phyloP scores from a whole-genome alignment of 2,797 vertebrate species.

The Cephalopachus bancanus region DNA sequence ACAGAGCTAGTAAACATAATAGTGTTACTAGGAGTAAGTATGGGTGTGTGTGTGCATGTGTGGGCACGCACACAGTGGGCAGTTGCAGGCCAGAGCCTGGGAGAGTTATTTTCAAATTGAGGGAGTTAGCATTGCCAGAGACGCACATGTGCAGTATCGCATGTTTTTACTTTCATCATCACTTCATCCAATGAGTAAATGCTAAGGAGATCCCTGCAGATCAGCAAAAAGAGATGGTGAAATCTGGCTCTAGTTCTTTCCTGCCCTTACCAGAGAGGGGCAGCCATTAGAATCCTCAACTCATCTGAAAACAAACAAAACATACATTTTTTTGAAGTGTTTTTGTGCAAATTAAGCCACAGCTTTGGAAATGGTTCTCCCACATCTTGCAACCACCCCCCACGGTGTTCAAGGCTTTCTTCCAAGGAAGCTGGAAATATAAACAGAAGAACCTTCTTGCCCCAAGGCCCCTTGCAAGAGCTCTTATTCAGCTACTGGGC shows the following conservation, averaged over 20 bases:
- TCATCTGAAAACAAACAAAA: conserved; percentile 73
- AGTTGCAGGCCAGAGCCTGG: not conserved
- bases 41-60: not conserved
- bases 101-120: not conserved
- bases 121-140: not conserved
- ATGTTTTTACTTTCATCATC: conserved; percentile 18
- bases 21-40: not conserved
- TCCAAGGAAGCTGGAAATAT: conserved; percentile 61
- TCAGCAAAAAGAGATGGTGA: conserved; percentile 50
- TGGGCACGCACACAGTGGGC: not conserved
- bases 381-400: not conserved
- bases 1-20: conserved; percentile 61
- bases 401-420: not conserved
- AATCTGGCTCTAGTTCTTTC: conserved; percentile 58
- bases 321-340: not conserved
- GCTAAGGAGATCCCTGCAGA: conserved; percentile 45
- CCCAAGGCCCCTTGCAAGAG: not conserved
- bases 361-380: conserved; percentile 70
- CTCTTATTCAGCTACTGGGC: not conserved
- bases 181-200: not conserved
- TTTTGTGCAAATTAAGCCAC: conserved; percentile 80
- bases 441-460: conserved; percentile 48
- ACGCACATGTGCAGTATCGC: accelerated
- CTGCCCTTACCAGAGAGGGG: conserved; percentile 63
- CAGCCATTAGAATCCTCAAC: conserved; percentile 35